Evolutionary conservation across 92 coral and sea anemone species (phyloP).

Genomic region (Umimayanthus kanabou): DNA sequence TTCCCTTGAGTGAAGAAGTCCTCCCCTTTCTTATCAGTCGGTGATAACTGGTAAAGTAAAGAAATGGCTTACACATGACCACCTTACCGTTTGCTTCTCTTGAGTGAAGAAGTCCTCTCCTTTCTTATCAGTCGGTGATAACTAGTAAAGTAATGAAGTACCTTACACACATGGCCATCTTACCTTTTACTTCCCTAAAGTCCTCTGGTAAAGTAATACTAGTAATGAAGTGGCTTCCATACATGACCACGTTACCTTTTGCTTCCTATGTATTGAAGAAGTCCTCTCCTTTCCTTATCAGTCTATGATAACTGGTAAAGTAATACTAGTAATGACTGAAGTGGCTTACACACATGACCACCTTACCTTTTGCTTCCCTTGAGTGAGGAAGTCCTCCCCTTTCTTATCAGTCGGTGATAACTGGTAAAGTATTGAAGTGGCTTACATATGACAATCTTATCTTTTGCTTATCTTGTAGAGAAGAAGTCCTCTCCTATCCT

Average conservation of each 20-base stretch:
- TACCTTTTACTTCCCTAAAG: no score
- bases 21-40: conserved; percentile 14
- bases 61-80: not conserved
- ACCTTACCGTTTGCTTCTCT: not conserved
- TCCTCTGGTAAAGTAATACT: no score
- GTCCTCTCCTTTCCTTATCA: not conserved
- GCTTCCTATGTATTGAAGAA: conserved; percentile 8
- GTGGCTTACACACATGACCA: conserved; percentile 4
- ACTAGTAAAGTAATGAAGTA: conserved; percentile 35
- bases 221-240: no score
- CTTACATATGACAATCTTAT: not conserved
- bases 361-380: conserved; percentile 1
- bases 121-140: conserved; percentile 51
- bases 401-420: conserved; percentile 51
- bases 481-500: conserved; percentile 8
- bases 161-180: no score
- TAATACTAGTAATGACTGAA: no score
- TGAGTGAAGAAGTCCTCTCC: conserved; percentile 16
- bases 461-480: not conserved
- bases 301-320: conserved; percentile 59
- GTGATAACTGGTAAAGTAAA: conserved; percentile 46
- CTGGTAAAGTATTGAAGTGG: conserved; percentile 3
- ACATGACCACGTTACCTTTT: not conserved
- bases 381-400: conserved; percentile 19
- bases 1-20: conserved; percentile 26